These are phyloP conservation scores for Cervus canadensis DNA, from an alignment of 2,113 vertebrate species.

Conservation along the genomic window DNA sequence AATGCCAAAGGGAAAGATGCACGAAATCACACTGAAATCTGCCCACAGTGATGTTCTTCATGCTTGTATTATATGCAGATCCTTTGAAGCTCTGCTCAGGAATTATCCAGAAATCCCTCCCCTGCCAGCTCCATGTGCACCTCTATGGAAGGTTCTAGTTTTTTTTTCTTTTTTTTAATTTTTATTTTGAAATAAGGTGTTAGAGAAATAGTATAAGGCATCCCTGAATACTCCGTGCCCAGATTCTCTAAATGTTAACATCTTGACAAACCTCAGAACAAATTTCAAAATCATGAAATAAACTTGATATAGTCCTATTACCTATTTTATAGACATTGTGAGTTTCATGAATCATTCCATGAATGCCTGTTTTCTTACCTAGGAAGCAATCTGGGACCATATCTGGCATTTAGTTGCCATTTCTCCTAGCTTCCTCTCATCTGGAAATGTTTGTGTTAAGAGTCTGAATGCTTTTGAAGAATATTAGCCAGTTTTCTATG, in stretches of 20 bases:
- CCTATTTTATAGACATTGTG: neutral
- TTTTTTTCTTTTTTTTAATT: neutral
- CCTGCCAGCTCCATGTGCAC: neutral
- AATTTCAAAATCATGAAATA: slow-evolving; percentile 23
- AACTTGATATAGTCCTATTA: neutral
- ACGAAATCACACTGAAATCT: neutral
- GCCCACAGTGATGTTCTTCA: neutral
- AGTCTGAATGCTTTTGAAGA: neutral
- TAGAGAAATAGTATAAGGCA: neutral
- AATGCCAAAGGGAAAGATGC: neutral
- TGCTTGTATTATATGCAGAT: neutral
- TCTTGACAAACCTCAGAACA: neutral
- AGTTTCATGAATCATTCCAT: neutral
- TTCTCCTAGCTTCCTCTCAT: neutral
- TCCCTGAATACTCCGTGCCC: neutral
- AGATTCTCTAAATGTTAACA: slow-evolving; percentile 1
- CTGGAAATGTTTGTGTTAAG: neutral
- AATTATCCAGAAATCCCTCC: neutral
- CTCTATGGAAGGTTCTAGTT: neutral
- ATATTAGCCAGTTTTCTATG: neutral
- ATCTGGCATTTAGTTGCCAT: neutral
- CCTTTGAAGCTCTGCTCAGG: neutral
- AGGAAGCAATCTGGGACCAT: neutral
- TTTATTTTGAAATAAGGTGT: slow-evolving; percentile 14
- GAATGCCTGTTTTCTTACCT: neutral